phyloP scores from a whole-genome alignment of 1,140 invertebrate species.

The Orussus abietinus region DNA sequence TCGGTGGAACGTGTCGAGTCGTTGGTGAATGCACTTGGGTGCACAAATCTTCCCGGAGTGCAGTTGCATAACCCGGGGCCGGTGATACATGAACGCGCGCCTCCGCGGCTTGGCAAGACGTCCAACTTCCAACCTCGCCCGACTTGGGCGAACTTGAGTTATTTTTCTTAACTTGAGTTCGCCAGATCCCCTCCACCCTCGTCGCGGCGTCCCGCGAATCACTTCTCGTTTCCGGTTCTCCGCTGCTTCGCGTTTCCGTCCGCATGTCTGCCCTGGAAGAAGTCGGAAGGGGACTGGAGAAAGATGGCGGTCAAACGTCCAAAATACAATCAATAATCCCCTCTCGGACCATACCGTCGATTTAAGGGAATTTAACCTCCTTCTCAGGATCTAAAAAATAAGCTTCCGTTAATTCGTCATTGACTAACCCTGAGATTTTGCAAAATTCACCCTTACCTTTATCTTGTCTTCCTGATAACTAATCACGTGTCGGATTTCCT shows the following conservation, averaged over 20 bases:
- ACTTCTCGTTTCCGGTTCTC: no score
- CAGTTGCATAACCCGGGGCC: constrained; percentile 25
- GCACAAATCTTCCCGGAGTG: constrained; percentile 27
- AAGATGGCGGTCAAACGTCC: no score
- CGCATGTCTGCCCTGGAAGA: no score
- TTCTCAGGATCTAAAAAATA: background rate
- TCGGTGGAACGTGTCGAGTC: constrained; percentile 17
- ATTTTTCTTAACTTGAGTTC: constrained; percentile 15
- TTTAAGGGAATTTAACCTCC: no score
- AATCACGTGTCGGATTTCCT: no score
- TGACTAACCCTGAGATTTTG: background rate
- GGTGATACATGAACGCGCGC: constrained; percentile 13
- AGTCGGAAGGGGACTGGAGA: background rate
- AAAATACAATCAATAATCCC: no score
- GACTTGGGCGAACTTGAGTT: constrained; percentile 20
- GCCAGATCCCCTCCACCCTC: no score
- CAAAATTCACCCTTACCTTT: no score
- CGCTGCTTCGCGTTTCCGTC: no score
- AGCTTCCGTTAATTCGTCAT: background rate
- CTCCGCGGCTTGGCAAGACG: constrained; percentile 21
- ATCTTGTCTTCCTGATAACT: no score
- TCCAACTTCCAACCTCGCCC: constrained; percentile 9
- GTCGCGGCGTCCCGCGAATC: no score
- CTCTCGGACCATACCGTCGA: no score
- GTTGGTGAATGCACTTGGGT: constrained; percentile 31